Base-by-base conservation (phyloP, 1,140 invertebrate genomes). In the Tribolium castaneum region DNA sequence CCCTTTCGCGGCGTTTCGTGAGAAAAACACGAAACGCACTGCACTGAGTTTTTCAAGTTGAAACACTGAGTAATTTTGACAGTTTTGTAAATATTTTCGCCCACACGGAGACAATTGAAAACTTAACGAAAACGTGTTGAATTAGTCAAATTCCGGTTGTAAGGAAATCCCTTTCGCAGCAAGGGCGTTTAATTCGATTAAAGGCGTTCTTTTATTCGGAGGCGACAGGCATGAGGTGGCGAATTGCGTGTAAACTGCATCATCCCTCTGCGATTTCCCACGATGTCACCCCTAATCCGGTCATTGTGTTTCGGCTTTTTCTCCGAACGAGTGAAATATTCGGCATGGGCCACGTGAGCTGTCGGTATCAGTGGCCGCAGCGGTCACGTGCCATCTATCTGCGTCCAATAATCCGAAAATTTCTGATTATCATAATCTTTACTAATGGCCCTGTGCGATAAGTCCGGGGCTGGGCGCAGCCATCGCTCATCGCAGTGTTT, bases 341-440 rank as follows among this genome's bases (percentile, higher is more conserved):
- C 25, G 59, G 19, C 10, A 13, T 34, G 30, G 59, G 83, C 34
- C 83, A 84, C 83, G 83, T 84, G 83, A 83, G 74, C 81, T 82
- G 82, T 83, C 82, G 39, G 78, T 84, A 84, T 84, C 83, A 83
- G 82, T 83, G 78, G 82, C 83, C 83, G 62, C 83, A 84, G 82
- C 54, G 75, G 81, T 76, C 83, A 84, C 83, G 83, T 83, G 83
- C 72, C 79, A 14, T 56, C 81, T 82, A 84, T 84, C 81, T 80
- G 71, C 50, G 71, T 74, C 49, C 50, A 45, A 75, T 75, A 75
- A 75, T 75, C 51, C 51, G 5, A 66, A 66, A 35, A 45, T 30
- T 30, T 62, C 56, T 45, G 9, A 71, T 72, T 72, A 72, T n/a
- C 70, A 72, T 72, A 72, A 72, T 49, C 70, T 72, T 50, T 19